Evolutionary conservation across 2,113 vertebrate species (phyloP).

Genomic region (Chionodraco myersi): DNA sequence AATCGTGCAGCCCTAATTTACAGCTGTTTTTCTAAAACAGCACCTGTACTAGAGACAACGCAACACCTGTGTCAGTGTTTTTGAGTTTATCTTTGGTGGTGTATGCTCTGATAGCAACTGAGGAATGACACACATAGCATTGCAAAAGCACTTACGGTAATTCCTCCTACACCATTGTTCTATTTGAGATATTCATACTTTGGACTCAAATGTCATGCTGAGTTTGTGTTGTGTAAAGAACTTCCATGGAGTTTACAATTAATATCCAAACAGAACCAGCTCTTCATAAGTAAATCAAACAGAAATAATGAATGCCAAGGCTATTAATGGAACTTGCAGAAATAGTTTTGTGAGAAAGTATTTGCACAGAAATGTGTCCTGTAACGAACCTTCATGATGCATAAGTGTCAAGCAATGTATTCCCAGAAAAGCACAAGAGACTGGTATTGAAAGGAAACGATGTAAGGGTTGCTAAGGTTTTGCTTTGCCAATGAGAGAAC

Average conservation of each 20-base stretch:
- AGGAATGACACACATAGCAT: conserved; percentile 5
- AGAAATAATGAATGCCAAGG: background rate
- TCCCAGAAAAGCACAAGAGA: conserved; percentile 2
- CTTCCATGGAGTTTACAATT: background rate
- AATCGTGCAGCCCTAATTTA: too few species aligned
- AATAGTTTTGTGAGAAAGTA: background rate
- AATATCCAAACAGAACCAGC: background rate
- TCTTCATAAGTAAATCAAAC: background rate
- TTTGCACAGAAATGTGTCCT: conserved; percentile 6
- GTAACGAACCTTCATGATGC: conserved; percentile 1
- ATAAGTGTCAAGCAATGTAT: conserved; percentile 10
- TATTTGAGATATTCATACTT: background rate
- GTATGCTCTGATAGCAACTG: conserved; percentile 10
- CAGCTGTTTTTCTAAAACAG: background rate
- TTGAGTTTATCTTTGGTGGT: conserved; percentile 48
- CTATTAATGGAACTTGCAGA: background rate
- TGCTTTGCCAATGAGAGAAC: conserved; percentile 31
- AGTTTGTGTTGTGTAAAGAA: background rate
- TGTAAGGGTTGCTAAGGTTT: conserved; percentile 42
- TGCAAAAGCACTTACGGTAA: conserved; percentile 13
- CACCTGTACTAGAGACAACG: background rate
- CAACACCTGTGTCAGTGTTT: background rate
- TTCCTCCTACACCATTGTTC: background rate
- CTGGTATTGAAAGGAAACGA: conserved; percentile 32
- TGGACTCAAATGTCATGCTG: background rate